Conservation (phyloP, 2,113 vertebrate species). For the Eurypyga helias region DNA sequence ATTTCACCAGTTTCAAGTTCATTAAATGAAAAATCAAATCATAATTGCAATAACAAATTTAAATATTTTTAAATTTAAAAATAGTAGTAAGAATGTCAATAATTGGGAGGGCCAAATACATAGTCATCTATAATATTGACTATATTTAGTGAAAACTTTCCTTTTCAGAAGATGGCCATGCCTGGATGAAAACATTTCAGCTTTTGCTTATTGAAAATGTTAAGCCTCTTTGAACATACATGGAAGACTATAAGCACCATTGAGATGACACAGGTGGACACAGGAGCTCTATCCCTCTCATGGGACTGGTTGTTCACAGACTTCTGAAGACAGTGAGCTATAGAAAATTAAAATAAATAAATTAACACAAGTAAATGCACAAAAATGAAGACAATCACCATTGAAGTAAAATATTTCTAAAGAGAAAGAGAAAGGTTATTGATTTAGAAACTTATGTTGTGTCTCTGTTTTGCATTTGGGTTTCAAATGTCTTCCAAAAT, state of each 20-base stretch:
- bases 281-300: neutral
- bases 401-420: neutral
- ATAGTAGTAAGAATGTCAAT: neutral
- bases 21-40: neutral
- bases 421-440: neutral
- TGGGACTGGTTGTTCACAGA: neutral
- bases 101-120: neutral
- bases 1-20: neutral
- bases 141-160: neutral
- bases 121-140: neutral
- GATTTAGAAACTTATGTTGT: neutral
- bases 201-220: neutral
- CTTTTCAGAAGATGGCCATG: neutral
- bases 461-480: neutral
- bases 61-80: neutral
- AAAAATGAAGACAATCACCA: neutral
- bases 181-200: neutral
- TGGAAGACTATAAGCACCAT: neutral
- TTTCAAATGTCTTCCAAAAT: slow-evolving; percentile 48
- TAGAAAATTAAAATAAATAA: neutral
- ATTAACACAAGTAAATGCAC: neutral
- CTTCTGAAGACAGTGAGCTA: neutral
- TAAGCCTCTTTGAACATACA: neutral
- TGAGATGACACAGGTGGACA: neutral
- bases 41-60: neutral